Percentiles rank a stretch among this genome's conserved stretches.
phyloP scores from a whole-genome alignment of 1,140 invertebrate genomes.

The Tribolium madens region DNA sequence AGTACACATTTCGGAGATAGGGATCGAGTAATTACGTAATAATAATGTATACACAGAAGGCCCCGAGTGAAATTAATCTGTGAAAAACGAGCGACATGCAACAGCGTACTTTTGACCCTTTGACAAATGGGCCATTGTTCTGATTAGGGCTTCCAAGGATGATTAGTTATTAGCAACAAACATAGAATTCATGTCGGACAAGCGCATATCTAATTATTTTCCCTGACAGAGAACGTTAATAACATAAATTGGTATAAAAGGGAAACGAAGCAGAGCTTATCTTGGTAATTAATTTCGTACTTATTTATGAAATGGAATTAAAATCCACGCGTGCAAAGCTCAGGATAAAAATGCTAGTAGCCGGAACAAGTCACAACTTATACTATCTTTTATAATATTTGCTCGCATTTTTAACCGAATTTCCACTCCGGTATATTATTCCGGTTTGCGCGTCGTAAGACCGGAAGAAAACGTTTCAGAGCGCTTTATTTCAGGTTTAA shows the following conservation, averaged over 20 bases:
- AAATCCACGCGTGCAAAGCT: conserved; percentile 7
- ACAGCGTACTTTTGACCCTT: conserved; percentile 1
- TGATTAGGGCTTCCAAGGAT: not conserved
- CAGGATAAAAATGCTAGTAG: conserved; percentile 22
- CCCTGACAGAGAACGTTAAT: conserved; percentile 5
- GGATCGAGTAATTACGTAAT: not conserved
- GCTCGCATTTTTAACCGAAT: not conserved
- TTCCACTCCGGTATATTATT: not conserved
- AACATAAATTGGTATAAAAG: conserved; percentile 15
- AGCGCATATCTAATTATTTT: conserved; percentile 28
- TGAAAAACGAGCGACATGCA: conserved; percentile 24
- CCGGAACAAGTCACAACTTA: not conserved
- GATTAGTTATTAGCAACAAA: not conserved
- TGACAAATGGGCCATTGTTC: conserved; percentile 27
- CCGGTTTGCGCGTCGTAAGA: conserved; percentile 11
- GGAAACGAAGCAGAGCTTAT: conserved; percentile 15
- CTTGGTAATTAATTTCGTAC: conserved; percentile 21
- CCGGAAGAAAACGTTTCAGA: conserved; percentile 29
- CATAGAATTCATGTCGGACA: not conserved
- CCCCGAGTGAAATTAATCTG: conserved; percentile 16
- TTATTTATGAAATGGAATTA: conserved; percentile 37
- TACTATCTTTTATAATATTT: conserved; percentile 24
- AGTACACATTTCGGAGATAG: conserved; percentile 14
- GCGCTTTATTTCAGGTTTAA: conserved; percentile 6
- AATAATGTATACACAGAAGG: conserved; percentile 16